Evolutionary conservation across 2,797 vertebrate genomes (phyloP), one percentile per base, ranked within the genome.

Genomic region (Megalops cyprinoides): DNA sequence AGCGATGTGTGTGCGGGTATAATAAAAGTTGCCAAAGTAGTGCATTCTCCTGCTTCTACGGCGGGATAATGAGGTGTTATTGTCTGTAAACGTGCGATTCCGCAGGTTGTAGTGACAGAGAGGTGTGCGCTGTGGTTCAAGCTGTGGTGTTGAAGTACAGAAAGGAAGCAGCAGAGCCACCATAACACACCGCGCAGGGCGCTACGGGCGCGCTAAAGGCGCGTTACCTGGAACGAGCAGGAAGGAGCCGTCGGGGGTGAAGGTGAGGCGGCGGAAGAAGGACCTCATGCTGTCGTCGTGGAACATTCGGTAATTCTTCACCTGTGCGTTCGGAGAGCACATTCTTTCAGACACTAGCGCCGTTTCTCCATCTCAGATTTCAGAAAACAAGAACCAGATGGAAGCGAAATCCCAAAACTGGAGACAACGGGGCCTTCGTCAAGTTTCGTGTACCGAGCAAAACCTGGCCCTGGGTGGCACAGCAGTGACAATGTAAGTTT

Each of bases 281-380:
- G 98, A 99, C 84, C 98, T 96, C 98, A 99, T 99, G 84, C 98
- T 96, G 93, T 99, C 98, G 8, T 99, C 98, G 0, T 99, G 97
- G 79, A 97, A 99, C 94, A 99, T 98, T 87, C 97, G 92, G 85
- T 96, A 96, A 79, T 94, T 97, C 88, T 97, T 96, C 0, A 83
- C 93, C 98, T 99, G 87, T 0, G 82, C 55, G 44, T 44, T 44
- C 0, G 42, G 10, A 80, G 15, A 82, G n/a, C 10, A 60, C 28
- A 67, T 34, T 28, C 60, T 12, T 44, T 28, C 71, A 48, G 3
- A 74, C 25, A 28, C 6, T 5, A n/a, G n/a, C n/a, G 7, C 49
- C 51, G 49, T 51, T 51, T 1, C 18, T 51, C 49, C 7, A 8
- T 55, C 9, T 15, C 14, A 23, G 2, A 23, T 10, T 23, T 15